A percentile compares a stretch with the other conserved stretches of the same genome.
Evolutionary conservation across 2,888 invertebrate species (phyloP).

Genomic region (Sphaeridia pumilis): DNA sequence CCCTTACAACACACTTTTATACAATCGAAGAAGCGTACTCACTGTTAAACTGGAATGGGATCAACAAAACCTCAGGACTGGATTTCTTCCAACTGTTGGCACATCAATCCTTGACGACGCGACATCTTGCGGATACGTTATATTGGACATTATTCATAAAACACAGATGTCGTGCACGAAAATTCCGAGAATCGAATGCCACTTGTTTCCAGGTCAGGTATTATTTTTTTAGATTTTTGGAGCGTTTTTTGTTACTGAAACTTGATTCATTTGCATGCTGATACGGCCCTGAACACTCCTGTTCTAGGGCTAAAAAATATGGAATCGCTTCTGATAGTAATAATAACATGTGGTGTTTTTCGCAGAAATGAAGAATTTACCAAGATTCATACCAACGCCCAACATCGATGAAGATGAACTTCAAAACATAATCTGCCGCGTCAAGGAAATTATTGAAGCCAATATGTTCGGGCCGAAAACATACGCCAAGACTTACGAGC

Average conservation of each 20-base stretch:
- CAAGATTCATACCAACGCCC: too few species aligned
- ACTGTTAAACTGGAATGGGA: background rate
- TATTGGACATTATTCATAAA: conserved; percentile 29
- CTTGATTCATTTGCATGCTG: background rate
- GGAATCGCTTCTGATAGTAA: conserved; percentile 41
- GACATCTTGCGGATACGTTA: conserved; percentile 39
- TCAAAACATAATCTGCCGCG: conserved; percentile 42
- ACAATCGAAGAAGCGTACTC: conserved; percentile 48
- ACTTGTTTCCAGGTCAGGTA: conserved; percentile 55
- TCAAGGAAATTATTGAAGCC: conserved; percentile 43
- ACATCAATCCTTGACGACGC: too few species aligned
- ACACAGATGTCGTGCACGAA: conserved; percentile 51
- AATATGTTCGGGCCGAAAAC: conserved; percentile 51
- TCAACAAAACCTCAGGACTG: too few species aligned
- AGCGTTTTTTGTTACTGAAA: background rate
- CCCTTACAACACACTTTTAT: conserved; percentile 44
- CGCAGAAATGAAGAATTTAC: too few species aligned
- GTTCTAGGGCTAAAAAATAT: conserved; percentile 19
- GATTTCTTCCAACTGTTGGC: too few species aligned
- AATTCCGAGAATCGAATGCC: conserved; percentile 53
- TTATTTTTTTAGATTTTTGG: background rate
- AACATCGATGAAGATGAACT: conserved; percentile 42
- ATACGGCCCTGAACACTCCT: background rate
- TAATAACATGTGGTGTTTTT: too few species aligned
- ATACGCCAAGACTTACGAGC: conserved; percentile 49